Base-by-base conservation (phyloP, 1,140 invertebrate species). In the Drosophila sp. region DNA sequence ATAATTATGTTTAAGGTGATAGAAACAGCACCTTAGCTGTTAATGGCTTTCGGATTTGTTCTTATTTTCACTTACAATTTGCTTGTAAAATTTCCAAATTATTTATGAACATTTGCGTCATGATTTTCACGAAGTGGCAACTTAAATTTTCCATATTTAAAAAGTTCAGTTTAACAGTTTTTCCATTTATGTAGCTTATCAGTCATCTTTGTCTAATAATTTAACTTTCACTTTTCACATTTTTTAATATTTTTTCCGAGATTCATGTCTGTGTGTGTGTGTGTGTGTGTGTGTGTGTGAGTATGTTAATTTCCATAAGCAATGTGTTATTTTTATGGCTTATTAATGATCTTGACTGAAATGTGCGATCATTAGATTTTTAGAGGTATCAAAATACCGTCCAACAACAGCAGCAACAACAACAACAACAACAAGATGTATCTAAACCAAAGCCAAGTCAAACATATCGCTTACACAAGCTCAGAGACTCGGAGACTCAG, bases 321-420 rank as follows among this genome's bases (percentile, higher is more conserved):
- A 63, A 72, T 70, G 82, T 72, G 82, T 85, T 86, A 83, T 70
- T 83, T 86, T 86, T 87, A 86, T 86, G 83, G 69, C 79, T 79
- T 87, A 86, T 86, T 86, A 86, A 86, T 86, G 83, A 83, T 81
- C 72, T 38, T 62, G 79, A 64, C 76, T 73, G 76, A 80, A 76
- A 77, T 76, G 73, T 70, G 74, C 72, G 75, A 77, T 86, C 83
- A 83, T 87, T 82, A 86, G 83, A 86, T 70, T 68, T 64, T 62
- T 64, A 76, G 73, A 86, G 60, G 56, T 58, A 58, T 58, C 56
- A 58, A 58, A 23, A 58, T 58, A 32, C 56, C 56, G 35, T 35
- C 17, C 63, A 57, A 11, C 50, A 70, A 32, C n/a, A 56, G 25
- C 69, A 60, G 6, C 40, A 56, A 33, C 17, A 60, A 38, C 17